These are phyloP conservation scores for Sphenopsis melanotis DNA, from an alignment of 2,797 vertebrate genomes.

Conservation along the genomic window DNA sequence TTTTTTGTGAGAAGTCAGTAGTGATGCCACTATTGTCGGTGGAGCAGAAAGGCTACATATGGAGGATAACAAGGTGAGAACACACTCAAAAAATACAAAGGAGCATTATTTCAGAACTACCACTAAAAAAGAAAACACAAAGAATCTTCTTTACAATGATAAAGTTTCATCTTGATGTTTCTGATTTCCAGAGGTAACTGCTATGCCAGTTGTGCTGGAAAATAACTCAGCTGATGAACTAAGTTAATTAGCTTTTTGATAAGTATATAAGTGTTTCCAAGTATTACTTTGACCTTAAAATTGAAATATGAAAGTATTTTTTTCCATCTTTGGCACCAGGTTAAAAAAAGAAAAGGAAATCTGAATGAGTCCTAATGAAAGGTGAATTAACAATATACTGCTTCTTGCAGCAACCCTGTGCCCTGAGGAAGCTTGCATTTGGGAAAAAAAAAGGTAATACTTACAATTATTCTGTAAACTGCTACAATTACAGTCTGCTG, in stretches of 20 bases:
- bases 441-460: background rate
- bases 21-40: background rate
- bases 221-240: background rate
- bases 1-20: background rate
- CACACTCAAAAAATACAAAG: background rate
- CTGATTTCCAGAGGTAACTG: background rate
- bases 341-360: background rate
- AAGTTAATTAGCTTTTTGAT: background rate
- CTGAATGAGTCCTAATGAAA: background rate
- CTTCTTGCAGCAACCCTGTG: background rate
- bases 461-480: background rate
- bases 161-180: background rate
- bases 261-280: background rate
- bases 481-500: background rate
- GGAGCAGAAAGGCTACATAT: background rate
- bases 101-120: background rate
- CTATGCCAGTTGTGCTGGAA: background rate
- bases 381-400: background rate
- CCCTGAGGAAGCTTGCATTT: background rate
- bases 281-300: background rate
- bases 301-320: background rate
- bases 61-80: background rate
- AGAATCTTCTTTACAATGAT: background rate
- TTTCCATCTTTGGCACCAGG: background rate
- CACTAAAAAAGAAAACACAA: background rate